These are phyloP conservation scores for Mionectes macconnelli DNA, from an alignment of 2,113 vertebrate genomes.

Conservation along the genomic window DNA sequence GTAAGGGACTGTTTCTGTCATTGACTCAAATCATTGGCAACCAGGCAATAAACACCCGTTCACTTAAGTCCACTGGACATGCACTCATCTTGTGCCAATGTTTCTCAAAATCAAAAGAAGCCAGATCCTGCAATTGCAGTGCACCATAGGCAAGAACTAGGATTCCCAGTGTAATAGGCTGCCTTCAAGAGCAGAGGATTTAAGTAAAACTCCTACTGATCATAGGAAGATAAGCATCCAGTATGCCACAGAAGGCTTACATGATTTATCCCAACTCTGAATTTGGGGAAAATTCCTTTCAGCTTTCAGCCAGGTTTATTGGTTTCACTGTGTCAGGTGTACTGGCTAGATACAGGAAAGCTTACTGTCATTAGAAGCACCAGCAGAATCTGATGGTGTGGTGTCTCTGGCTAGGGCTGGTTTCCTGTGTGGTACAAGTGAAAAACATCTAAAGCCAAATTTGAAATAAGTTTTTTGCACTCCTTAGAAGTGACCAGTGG, in stretches of 20 bases:
- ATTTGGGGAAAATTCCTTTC: background rate
- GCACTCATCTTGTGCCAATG: background rate
- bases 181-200: background rate
- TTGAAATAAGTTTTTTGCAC: background rate
- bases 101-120: background rate
- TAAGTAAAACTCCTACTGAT: background rate
- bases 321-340: background rate
- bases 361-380: background rate
- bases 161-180: background rate
- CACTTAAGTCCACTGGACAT: background rate
- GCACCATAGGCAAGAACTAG: background rate
- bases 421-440: background rate
- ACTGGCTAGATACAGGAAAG: background rate
- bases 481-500: background rate
- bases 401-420: background rate
- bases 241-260: background rate
- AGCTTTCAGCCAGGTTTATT: background rate
- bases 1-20: background rate
- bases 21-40: background rate
- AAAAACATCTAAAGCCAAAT: background rate
- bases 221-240: background rate
- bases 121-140: background rate
- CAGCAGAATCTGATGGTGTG: background rate
- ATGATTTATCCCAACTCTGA: background rate
- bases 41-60: background rate